Conservation (phyloP, 2,888 invertebrate genomes). For the Melinopterus prodromus region DNA sequence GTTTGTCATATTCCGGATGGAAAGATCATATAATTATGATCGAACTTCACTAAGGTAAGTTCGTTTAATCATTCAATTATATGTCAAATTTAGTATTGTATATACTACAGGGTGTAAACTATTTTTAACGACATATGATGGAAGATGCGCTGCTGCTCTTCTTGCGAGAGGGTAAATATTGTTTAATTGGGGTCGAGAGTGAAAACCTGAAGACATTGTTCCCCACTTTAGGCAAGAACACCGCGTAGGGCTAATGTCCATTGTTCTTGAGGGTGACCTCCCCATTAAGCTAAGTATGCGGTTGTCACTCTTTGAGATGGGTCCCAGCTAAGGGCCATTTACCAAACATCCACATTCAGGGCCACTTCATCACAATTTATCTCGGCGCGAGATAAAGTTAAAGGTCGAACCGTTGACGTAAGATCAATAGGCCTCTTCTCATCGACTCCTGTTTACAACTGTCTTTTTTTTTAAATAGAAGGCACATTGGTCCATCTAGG, state of each 20-base stretch:
- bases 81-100: no score
- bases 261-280: neutral
- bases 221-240: neutral
- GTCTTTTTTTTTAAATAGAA: neutral
- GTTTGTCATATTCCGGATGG: no score
- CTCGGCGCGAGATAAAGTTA: neutral
- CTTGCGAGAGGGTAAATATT: neutral
- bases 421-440: neutral
- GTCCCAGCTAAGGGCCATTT: neutral
- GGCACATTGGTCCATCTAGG: no score
- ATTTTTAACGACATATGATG: neutral
- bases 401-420: neutral
- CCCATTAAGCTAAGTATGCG: conserved; percentile 4
- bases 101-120: no score
- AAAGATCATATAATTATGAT: no score
- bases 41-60: no score
- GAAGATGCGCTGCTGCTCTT: neutral
- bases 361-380: neutral
- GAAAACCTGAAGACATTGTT: conserved; percentile 4
- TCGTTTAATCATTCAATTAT: no score
- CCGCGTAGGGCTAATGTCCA: neutral
- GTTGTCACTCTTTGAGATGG: neutral
- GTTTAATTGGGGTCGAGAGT: neutral
- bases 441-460: neutral
- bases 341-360: neutral